Evolutionary conservation across 2,113 vertebrate genomes (phyloP).

Genomic region (Trogon melanurus): DNA sequence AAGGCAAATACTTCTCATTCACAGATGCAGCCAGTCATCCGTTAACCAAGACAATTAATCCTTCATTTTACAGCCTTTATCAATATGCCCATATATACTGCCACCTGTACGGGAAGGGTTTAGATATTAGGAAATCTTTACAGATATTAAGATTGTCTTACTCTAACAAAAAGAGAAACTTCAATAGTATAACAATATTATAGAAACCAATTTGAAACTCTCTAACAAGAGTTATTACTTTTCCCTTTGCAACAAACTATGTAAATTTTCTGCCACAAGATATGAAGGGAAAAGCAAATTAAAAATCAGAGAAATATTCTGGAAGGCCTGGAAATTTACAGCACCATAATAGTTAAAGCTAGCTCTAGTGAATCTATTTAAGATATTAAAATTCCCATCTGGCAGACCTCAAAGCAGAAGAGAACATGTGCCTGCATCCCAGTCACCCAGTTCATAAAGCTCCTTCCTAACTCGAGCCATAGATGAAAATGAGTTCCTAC

Average conservation of each 20-base stretch:
- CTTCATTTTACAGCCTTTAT: neutral
- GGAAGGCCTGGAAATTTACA: neutral
- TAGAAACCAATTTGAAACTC: neutral
- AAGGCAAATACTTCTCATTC: neutral
- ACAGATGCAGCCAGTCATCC: neutral
- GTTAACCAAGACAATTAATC: neutral
- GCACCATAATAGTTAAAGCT: neutral
- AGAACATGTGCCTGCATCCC: neutral
- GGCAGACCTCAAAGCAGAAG: neutral
- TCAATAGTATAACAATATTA: neutral
- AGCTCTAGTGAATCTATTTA: neutral
- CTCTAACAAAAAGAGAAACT: neutral
- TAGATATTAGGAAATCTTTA: neutral
- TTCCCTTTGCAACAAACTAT: neutral
- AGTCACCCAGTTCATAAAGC: neutral
- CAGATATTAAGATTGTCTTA: neutral
- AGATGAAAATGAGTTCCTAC: neutral
- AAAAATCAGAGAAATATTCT: neutral
- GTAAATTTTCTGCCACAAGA: neutral
- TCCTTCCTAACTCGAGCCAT: neutral
- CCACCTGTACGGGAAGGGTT: neutral
- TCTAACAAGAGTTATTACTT: neutral
- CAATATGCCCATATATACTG: neutral
- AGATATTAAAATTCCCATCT: slow-evolving; percentile 18
- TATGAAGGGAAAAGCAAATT: neutral